Percentiles rank a stretch among this genome's conserved stretches.
Conservation (phyloP, 2,888 invertebrate species). For the Standfussiana lucernea region DNA sequence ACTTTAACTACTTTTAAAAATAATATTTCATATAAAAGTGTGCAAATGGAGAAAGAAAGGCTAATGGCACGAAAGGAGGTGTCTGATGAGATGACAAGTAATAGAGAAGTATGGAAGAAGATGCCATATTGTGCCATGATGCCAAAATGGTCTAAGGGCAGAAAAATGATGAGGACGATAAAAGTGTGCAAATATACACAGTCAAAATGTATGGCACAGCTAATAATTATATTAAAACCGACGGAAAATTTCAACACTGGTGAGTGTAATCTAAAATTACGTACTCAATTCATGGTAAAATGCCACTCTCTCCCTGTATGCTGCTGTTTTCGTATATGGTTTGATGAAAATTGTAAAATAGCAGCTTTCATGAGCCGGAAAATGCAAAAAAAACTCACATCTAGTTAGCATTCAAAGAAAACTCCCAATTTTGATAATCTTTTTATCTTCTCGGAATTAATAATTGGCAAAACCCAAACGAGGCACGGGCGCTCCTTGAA, state of each 20-base stretch:
- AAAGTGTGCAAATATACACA: not conserved
- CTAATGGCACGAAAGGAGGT: no score
- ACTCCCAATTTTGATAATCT: not conserved
- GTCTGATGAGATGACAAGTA: no score
- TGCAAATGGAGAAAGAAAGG: no score
- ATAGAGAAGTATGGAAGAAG: no score
- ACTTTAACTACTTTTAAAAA: not conserved
- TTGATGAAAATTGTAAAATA: not conserved
- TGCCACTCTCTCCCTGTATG: not conserved
- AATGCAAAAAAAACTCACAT: not conserved
- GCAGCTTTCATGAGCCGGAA: not conserved
- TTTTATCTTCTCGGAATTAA: conserved; percentile 21
- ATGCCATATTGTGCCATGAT: no score
- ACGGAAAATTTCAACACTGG: not conserved
- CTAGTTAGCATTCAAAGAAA: not conserved
- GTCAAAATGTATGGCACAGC: not conserved
- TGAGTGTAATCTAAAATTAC: not conserved
- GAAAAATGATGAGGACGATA: no score
- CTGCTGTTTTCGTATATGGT: not conserved
- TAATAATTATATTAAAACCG: not conserved
- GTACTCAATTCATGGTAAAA: not conserved
- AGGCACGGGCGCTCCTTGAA: conserved; percentile 8
- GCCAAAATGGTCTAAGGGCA: no score
- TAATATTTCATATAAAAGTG: not conserved
- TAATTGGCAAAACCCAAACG: conserved; percentile 29